Conservation (phyloP, 2,113 vertebrate genomes). For the Choloepus hoffmanni region DNA sequence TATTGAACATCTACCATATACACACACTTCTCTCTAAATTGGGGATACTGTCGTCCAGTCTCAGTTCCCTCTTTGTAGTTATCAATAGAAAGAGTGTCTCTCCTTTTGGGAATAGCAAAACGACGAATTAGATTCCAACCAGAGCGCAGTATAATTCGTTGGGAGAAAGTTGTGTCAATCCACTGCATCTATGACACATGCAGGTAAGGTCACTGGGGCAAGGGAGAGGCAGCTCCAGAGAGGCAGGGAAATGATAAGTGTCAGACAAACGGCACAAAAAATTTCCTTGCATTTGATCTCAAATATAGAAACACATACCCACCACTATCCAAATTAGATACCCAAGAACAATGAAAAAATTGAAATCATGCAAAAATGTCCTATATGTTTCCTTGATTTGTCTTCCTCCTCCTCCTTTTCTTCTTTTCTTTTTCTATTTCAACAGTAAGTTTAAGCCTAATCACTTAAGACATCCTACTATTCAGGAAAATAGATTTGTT, state of each 20-base stretch:
- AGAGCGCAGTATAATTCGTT: background rate
- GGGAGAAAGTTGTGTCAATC: background rate
- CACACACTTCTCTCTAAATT: background rate
- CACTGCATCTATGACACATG: background rate
- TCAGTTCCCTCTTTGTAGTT: background rate
- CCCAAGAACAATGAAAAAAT: background rate
- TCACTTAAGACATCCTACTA: conserved; percentile 43
- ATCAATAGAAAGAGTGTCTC: background rate
- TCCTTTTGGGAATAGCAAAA: background rate
- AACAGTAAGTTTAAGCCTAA: conserved; percentile 41
- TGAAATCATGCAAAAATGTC: conserved; percentile 52
- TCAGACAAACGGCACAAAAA: background rate
- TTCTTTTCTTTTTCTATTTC: conserved; percentile 57
- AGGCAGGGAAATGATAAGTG: background rate
- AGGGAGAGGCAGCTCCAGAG: background rate
- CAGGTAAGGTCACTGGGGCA: background rate
- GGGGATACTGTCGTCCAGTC: background rate
- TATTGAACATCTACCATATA: background rate
- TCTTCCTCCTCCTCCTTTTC: background rate
- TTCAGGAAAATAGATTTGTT: conserved; percentile 55
- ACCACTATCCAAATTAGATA: conserved; percentile 27
- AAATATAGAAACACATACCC: background rate
- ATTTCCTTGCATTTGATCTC: background rate
- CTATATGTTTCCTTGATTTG: conserved; percentile 45
- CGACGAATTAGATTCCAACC: background rate